Evolutionary conservation across 1,140 invertebrate species (phyloP).

Genomic region (Cyclargus thomasi): DNA sequence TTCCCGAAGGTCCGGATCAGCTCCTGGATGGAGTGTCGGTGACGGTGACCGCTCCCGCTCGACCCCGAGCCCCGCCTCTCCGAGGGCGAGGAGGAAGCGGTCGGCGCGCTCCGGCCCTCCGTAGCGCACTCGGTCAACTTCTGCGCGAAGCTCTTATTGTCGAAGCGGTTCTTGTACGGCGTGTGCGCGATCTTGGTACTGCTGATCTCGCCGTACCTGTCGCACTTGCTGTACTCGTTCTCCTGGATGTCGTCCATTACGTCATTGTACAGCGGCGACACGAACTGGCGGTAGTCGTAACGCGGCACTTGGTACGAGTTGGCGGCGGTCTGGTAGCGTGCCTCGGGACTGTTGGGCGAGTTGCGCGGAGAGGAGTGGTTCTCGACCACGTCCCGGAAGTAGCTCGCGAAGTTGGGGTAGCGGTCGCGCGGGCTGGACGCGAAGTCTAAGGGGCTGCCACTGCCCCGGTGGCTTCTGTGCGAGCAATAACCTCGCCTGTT

Average conservation of each 20-base stretch:
- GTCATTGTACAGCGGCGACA: slow-evolving; percentile 61
- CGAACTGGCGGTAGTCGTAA: slow-evolving; percentile 51
- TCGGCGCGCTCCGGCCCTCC: slow-evolving; percentile 30
- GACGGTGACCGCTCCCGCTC: slow-evolving; percentile 61
- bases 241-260: slow-evolving; percentile 72
- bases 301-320: slow-evolving; percentile 47
- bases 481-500: slow-evolving; percentile 41
- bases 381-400: slow-evolving; percentile 56
- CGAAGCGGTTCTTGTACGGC: slow-evolving; percentile 65
- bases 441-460: slow-evolving; percentile 47
- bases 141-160: slow-evolving; percentile 75
- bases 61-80: slow-evolving; percentile 52
- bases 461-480: slow-evolving; percentile 41
- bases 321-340: slow-evolving; percentile 38
- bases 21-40: slow-evolving; percentile 82
- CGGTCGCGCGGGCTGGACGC: slow-evolving; percentile 56
- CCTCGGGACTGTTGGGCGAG: slow-evolving; percentile 38
- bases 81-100: slow-evolving; percentile 17
- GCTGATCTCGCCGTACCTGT: slow-evolving; percentile 70
- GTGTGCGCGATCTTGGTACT: slow-evolving; percentile 49
- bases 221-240: slow-evolving; percentile 68
- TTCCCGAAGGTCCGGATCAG: slow-evolving; percentile 83
- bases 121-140: slow-evolving; percentile 59
- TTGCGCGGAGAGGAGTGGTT: slow-evolving; percentile 28
- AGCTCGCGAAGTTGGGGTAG: slow-evolving; percentile 56